Evolutionary conservation across 2,888 invertebrate genomes (phyloP).

Genomic region (Itoplectis maculator): DNA sequence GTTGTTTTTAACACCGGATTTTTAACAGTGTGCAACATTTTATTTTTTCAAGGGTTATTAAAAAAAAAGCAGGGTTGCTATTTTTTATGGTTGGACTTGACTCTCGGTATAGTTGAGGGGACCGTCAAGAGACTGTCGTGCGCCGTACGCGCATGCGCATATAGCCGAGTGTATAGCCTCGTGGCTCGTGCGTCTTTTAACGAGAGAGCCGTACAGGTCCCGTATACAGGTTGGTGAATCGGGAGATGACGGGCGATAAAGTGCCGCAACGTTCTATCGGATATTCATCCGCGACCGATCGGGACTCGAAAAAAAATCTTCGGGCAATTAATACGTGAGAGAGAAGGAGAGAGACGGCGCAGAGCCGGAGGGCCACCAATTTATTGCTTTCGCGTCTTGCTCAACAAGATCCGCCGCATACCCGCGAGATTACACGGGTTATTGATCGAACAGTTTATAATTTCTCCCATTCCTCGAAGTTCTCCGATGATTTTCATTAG

Average conservation of each 20-base stretch:
- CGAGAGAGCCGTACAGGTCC: constrained; percentile 34
- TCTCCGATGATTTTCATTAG: neutral
- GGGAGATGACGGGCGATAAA: constrained; percentile 55
- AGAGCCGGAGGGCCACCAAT: constrained; percentile 44
- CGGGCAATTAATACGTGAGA: constrained; percentile 11
- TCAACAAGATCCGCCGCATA: constrained; percentile 49
- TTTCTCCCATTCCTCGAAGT: constrained; percentile 41
- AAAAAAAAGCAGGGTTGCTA: no score
- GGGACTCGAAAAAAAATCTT: constrained; percentile 21
- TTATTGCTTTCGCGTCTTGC: constrained; percentile 49
- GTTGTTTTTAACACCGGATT: no score
- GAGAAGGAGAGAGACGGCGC: neutral
- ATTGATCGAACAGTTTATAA: constrained; percentile 56
- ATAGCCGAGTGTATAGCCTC: no score
- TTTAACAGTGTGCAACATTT: no score
- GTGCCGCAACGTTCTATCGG: constrained; percentile 25
- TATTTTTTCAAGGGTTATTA: no score
- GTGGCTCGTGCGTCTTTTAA: constrained; percentile 44
- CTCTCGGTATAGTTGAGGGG: no score
- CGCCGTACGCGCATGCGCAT: no score
- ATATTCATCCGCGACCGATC: constrained; percentile 19
- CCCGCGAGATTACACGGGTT: constrained; percentile 47
- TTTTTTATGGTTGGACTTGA: no score
- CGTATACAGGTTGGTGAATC: constrained; percentile 56
- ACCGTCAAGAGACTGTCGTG: no score